Base-by-base conservation (phyloP, 2,888 invertebrate genomes). In the Perizoma affinitatum region DNA sequence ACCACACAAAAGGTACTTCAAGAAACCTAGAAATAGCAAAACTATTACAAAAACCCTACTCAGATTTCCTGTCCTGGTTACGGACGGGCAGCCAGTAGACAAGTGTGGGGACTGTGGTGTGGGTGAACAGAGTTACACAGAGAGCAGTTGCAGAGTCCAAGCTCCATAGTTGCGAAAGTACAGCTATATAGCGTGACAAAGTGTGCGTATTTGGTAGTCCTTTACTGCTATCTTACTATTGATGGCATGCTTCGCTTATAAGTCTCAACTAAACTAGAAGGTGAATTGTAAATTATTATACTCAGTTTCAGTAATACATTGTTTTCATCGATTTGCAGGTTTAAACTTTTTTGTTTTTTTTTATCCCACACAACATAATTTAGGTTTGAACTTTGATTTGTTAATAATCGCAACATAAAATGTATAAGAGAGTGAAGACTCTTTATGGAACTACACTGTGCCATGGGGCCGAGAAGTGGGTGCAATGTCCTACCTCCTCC, bases 401-500 rank as follows among this genome's bases (percentile, higher is more conserved):
- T 22, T 2, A 22, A 22, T 22, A 22, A 22, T 22, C 1, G 3
- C 22, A 22, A 3, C 22, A 22, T 9, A 51, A 8, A 42, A 6
- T 7, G 7, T 34, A 42, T 34, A 51, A 38, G 38, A 42, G 9
- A 51, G 51, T 34, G 43, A 33, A 10, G 7, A 41, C 11, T 61
- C 61, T 61, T 51, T 51, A 34, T 35, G 8, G 35, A 42, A 5
- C 3, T 57, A 38, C 11, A 41, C 57, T 57, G 48, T 61, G 57
- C 8, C 57, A 7, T 40, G 51, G 35, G 56, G 45, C 53, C 47
- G 78, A 80, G 79, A 76, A 71, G 70, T 69, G 87, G 80, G 90
- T 80, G 90, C 90, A 90, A 90, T 72, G 91, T 83, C 90, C 90
- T 87, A 73, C 68, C 49, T 68, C 64, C 75, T 75, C 69, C 70